Conservation (phyloP, 2,797 vertebrate genomes). For the Otolemur crassicaudatus region DNA sequence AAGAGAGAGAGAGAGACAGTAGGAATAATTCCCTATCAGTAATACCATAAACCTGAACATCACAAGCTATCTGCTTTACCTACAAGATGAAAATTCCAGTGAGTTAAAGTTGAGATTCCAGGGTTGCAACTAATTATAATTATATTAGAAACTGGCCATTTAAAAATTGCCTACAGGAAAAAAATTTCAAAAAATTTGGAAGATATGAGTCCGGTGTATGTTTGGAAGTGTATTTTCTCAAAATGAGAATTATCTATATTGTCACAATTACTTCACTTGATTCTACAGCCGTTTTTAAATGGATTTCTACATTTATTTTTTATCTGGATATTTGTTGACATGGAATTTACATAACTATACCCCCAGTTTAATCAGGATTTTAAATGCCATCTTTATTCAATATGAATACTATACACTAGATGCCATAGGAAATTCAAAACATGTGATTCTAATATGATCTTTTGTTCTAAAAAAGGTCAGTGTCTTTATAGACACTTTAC, state of each 20-base stretch:
- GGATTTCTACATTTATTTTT: background rate
- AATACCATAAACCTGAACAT: background rate
- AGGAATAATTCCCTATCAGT: background rate
- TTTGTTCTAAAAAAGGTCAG: background rate
- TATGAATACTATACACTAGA: background rate
- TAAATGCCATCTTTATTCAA: background rate
- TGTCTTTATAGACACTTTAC: background rate
- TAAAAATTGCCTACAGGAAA: background rate
- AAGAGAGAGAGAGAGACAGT: conserved; percentile 66
- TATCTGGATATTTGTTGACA: background rate
- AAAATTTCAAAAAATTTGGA: too few species aligned
- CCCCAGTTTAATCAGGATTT: background rate
- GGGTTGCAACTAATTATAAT: background rate
- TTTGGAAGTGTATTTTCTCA: background rate
- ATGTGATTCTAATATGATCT: background rate
- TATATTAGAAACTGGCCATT: background rate
- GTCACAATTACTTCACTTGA: background rate
- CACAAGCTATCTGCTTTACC: background rate
- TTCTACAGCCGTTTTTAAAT: background rate
- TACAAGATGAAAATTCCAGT: background rate
- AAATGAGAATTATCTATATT: background rate
- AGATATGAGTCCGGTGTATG: too few species aligned
- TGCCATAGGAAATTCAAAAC: background rate
- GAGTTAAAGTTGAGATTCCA: background rate
- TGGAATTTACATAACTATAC: background rate